These are phyloP conservation scores for Dascyllus trimaculatus DNA, from an alignment of 2,113 vertebrate genomes.

Conservation along the genomic window DNA sequence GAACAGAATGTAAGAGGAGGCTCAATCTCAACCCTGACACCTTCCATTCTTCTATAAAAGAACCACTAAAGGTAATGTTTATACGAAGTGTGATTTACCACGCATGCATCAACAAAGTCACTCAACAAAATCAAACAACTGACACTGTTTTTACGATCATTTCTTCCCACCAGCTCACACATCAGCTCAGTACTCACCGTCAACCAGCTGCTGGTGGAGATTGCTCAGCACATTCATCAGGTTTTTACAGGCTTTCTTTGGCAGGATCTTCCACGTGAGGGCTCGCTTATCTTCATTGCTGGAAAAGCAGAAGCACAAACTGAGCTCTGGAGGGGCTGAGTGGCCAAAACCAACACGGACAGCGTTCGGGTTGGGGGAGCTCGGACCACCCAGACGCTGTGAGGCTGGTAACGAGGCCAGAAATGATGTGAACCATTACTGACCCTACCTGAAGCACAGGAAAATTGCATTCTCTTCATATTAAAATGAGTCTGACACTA, in stretches of 20 bases:
- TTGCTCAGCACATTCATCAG: slow-evolving; percentile 93
- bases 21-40: background rate
- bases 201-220: slow-evolving; percentile 92
- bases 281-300: slow-evolving; percentile 95
- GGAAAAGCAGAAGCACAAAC: slow-evolving; percentile 59
- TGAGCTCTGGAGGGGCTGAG: slow-evolving; percentile 21
- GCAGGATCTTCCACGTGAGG: slow-evolving; percentile 96
- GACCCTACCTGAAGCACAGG: slow-evolving; percentile 17
- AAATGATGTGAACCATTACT: slow-evolving; percentile 33
- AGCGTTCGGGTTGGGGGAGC: background rate
- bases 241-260: slow-evolving; percentile 99
- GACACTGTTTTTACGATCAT: background rate
- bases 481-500: slow-evolving; percentile 43
- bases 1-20: background rate
- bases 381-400: slow-evolving; percentile 45
- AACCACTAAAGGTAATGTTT: background rate
- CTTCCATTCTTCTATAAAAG: background rate
- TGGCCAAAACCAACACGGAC: slow-evolving; percentile 47
- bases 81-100: background rate
- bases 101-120: slow-evolving; percentile 3
- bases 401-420: slow-evolving; percentile 36
- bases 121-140: slow-evolving; percentile 3
- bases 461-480: slow-evolving; percentile 36
- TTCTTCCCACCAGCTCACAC: background rate
- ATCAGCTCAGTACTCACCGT: slow-evolving; percentile 87